A percentile compares a stretch with the other conserved stretches of the same genome.
Conservation (phyloP, 2,888 invertebrate genomes). For the Dasypogon diadema region DNA sequence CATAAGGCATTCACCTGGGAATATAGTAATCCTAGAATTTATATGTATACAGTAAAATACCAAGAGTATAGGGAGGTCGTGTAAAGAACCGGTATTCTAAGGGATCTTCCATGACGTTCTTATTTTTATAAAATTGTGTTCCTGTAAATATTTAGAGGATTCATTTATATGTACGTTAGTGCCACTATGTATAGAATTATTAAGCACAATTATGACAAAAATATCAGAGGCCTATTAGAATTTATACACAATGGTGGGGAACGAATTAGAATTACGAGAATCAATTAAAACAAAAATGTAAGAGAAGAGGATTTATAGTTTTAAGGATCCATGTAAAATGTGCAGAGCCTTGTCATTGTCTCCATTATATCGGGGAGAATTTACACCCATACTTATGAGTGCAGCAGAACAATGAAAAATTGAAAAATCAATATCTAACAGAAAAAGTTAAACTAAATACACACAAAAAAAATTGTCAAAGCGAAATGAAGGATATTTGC, state of each 20-base stretch:
- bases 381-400: neutral
- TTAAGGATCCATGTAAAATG: conserved; percentile 1
- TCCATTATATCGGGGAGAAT: conserved; percentile 11
- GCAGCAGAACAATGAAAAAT: neutral
- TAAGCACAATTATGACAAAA: conserved; percentile 55
- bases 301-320: neutral
- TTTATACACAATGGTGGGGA: conserved; percentile 55
- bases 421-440: too few species aligned
- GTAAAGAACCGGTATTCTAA: neutral
- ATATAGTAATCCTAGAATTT: neutral
- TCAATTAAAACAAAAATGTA: neutral
- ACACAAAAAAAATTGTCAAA: neutral
- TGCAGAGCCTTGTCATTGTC: conserved; percentile 10
- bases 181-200: conserved; percentile 52
- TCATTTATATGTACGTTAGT: conserved; percentile 50
- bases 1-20: neutral
- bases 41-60: neutral
- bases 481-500: neutral
- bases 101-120: conserved; percentile 2
- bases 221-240: conserved; percentile 60
- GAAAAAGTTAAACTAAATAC: neutral
- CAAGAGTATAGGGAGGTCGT: neutral
- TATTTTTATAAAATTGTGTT: conserved; percentile 17
- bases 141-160: conserved; percentile 27
- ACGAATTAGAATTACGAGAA: neutral